A percentile compares a stretch with the other conserved stretches of the same genome.
phyloP scores from a whole-genome alignment of 1,140 invertebrate species.

The Daktulosphaira vitifoliae region DNA sequence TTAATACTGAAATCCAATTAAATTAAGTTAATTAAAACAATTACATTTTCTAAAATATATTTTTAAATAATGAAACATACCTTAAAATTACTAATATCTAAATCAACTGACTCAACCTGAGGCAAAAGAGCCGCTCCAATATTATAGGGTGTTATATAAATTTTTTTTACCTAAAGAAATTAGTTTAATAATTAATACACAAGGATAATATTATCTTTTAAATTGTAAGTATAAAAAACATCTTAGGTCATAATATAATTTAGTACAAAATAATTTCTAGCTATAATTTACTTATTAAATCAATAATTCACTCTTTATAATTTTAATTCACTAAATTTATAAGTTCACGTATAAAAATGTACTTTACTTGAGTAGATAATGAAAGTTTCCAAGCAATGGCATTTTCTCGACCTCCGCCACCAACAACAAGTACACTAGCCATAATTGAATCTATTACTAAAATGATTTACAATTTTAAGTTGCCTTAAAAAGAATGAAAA shows the following conservation, averaged over 20 bases:
- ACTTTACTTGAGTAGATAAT: slow-evolving; percentile 56
- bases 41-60: neutral
- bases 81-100: slow-evolving; percentile 59
- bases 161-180: slow-evolving; percentile 50
- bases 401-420: slow-evolving; percentile 91
- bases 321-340: too few species aligned
- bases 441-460: neutral
- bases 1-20: too few species aligned
- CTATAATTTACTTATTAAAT: too few species aligned
- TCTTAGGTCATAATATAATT: too few species aligned
- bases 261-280: too few species aligned
- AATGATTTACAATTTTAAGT: too few species aligned
- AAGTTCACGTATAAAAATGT: too few species aligned
- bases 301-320: too few species aligned
- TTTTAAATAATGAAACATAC: slow-evolving; percentile 47
- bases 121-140: slow-evolving; percentile 61
- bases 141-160: slow-evolving; percentile 86
- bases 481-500: too few species aligned
- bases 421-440: slow-evolving; percentile 54
- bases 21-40: too few species aligned
- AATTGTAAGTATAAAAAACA: too few species aligned
- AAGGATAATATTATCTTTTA: too few species aligned
- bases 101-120: slow-evolving; percentile 55
- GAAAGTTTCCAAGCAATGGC: slow-evolving; percentile 85
- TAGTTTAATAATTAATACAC: slow-evolving; percentile 10